Base-by-base conservation (phyloP, 1,140 invertebrate genomes). In the Drosophila gunungcola region DNA sequence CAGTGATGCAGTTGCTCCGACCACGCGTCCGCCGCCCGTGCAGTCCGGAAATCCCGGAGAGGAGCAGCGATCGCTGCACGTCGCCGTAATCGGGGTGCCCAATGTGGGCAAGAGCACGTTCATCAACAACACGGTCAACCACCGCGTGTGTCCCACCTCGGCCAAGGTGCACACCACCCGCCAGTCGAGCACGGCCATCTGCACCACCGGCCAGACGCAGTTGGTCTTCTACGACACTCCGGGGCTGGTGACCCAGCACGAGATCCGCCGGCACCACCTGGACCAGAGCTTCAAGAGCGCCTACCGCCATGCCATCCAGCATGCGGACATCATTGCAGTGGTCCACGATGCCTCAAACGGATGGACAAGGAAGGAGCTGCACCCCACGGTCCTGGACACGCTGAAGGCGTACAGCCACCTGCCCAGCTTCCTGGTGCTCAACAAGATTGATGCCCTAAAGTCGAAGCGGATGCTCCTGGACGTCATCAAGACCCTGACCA, bases 31-130 rank as follows among this genome's bases (percentile, higher is more conserved):
- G 5, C 54, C 52, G 4, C 69, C 49, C 1, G 13, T 32, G 2
- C 42, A 49, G 2, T 3, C 41, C 27, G 3, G 21, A 41, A 46
- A 60, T 25, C n/a, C 36, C 29, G 11, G n/a, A 27, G 12, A 12
- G 21, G 43, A 74, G n/a, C 81, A 93, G 34, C 95, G 94, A 90
- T 86, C 96, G 11, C 92, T 99, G 9, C 96, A 96, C 93, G 95
- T 99, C 32, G 96, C 97, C 5, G 95, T 99, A 32, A 94, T 99
- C 70, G 98, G 98, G 9, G 93, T 96, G 12, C 98, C 98, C 16
- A 99, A 99, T 94, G 95, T 95, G 64, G 98, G 98, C 43, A 99
- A 99, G 93, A 99, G 98, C 93, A 98, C 98, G 1, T 93, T 99
- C 3, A 96, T 98, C 36, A 99, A 99, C 94, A 94, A 95, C 85